phyloP scores from a whole-genome alignment of 2,888 invertebrate species.

The Nemoura dubitans region DNA sequence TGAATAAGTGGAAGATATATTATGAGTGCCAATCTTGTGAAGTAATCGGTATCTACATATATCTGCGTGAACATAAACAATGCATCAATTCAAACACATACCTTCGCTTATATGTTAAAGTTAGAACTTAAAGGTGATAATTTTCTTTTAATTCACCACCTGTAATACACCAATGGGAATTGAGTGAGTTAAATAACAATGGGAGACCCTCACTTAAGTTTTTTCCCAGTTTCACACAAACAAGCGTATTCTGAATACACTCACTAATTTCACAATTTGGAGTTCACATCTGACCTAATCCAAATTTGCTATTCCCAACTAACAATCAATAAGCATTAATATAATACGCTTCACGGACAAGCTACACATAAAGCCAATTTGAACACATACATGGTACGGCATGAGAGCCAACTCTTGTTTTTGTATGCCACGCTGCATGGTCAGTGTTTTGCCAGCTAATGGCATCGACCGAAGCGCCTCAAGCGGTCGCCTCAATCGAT shows the following conservation, averaged over 20 bases:
- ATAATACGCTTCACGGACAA: not conserved
- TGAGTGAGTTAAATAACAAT: not conserved
- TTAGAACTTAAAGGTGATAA: too few relatives aligned
- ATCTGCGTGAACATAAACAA: too few relatives aligned
- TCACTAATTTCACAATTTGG: not conserved
- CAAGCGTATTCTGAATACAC: not conserved
- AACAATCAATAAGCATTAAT: not conserved
- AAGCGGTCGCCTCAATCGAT: not conserved
- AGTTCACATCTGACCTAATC: not conserved
- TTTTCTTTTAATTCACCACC: too few relatives aligned
- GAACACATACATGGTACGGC: not conserved
- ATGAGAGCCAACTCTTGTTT: not conserved
- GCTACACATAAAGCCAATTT: not conserved
- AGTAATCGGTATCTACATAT: too few relatives aligned
- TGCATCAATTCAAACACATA: too few relatives aligned
- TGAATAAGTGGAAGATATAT: too few relatives aligned
- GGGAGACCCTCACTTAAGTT: not conserved
- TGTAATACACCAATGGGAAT: too few relatives aligned
- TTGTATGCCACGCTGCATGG: not conserved
- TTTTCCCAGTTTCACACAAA: not conserved
- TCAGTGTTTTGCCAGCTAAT: not conserved
- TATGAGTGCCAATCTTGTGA: too few relatives aligned
- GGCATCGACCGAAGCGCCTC: not conserved
- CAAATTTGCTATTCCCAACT: not conserved
- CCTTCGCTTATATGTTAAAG: too few relatives aligned